Base-by-base conservation (phyloP, 2,113 vertebrate species). In the Crocuta crocuta region DNA sequence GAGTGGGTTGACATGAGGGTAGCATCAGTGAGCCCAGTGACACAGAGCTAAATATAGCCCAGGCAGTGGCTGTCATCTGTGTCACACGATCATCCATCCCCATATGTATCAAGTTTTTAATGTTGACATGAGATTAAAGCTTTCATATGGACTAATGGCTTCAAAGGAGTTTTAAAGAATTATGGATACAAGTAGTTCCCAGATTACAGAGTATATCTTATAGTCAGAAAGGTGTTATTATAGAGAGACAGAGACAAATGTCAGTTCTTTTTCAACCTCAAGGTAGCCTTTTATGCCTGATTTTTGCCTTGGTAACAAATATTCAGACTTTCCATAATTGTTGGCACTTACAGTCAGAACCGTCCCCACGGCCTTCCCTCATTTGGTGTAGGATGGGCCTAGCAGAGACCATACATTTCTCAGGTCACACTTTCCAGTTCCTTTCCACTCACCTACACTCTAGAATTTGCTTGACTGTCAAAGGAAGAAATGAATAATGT, bases 341-440 rank as follows among this genome's bases (percentile, higher is more conserved):
- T 70, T 83, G 53, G 53, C 79, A 91, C 21, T 83, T 81, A 21
- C 0, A 26, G 10, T 55, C 50, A 58, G 39, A 84, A 53, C 43
- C 26, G 10, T 21, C 83, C n/a, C 1, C 8, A 0, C 0, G 0
- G 17, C 65, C 23, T 35, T 2, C 13, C 21, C 65, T 31, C 7
- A 4, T 58, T 26, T 80, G 65, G 33, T 70, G 7, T 15, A 58
- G 61, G 73, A 19, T 13, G n/a, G n/a, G 74, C n/a, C 53, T 15
- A 43, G n/a, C 4, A 48, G 53, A 97, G 43, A 31, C 53, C 31
- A 58, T 28, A 55, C 7, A 10, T 35, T 35, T 21, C 8, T 81
- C 31, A 45, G 19, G 35, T 50, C 65, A 55, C 4, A 5, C 23
- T 80, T 83, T 89, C 33, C 17, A 70, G 9, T 66, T 74, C n/a